phyloP scores from a whole-genome alignment of 53 echinoderm and acorn worm genomes.

The Holothuria scabra region DNA sequence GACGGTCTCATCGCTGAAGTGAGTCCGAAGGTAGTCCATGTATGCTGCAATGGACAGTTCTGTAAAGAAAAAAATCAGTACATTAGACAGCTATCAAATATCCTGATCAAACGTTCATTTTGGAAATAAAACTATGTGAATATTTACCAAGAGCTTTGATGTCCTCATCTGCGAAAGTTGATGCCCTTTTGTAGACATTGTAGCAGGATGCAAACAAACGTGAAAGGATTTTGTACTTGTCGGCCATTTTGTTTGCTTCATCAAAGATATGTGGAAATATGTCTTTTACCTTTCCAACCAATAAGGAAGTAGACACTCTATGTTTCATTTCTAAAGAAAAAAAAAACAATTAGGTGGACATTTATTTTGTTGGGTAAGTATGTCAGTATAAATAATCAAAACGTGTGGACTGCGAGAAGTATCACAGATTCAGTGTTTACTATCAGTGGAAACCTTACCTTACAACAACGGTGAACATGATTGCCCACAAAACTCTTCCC shows the following conservation, averaged over 20 bases:
- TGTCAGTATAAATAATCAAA: too few relatives aligned
- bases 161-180: not conserved
- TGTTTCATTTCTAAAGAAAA: constrained; percentile 8
- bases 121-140: not conserved
- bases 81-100: not conserved
- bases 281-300: not conserved
- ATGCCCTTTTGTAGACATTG: constrained; percentile 13
- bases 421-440: too few relatives aligned
- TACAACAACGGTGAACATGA: too few relatives aligned
- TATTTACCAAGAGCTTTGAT: constrained; percentile 15
- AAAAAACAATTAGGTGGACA: not conserved
- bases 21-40: constrained; percentile 26
- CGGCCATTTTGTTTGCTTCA: not conserved
- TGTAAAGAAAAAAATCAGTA: not conserved
- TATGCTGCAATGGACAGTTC: constrained; percentile 8
- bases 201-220: not conserved
- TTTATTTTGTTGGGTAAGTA: too few relatives aligned
- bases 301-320: not conserved
- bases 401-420: too few relatives aligned
- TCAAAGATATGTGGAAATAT: too few relatives aligned
- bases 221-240: not conserved
- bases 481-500: too few relatives aligned
- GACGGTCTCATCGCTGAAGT: constrained; percentile 27
- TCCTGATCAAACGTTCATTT: not conserved
- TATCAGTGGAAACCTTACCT: too few relatives aligned